phyloP scores from a whole-genome alignment of 2,888 invertebrate species.

The Xestia xanthographa region DNA sequence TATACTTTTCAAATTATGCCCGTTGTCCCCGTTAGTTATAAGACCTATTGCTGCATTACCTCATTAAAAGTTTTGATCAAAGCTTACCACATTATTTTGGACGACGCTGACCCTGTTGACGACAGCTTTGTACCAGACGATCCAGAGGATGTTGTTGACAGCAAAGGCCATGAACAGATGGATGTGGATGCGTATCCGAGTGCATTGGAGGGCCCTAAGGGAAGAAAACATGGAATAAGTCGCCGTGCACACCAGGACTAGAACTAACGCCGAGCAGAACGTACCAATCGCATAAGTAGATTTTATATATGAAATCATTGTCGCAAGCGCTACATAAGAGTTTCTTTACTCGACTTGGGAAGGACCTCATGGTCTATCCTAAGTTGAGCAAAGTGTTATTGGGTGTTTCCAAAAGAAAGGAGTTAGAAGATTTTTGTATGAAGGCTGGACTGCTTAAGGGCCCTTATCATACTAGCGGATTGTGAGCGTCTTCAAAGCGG shows the following conservation, averaged over 20 bases:
- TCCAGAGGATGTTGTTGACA: conserved; percentile 94
- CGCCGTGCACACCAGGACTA: conserved; percentile 3
- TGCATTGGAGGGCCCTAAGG: conserved; percentile 92
- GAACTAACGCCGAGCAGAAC: background rate
- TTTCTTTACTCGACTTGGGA: background rate
- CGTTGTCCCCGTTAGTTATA: no score
- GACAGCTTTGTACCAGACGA: conserved; percentile 93
- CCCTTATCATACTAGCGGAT: no score
- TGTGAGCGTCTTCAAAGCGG: no score
- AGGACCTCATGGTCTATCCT: background rate
- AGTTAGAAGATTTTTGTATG: background rate
- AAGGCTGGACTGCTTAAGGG: background rate
- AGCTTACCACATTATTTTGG: conserved; percentile 90
- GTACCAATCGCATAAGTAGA: conserved; percentile 15
- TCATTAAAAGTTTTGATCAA: background rate
- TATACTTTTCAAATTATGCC: no score
- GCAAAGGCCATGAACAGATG: conserved; percentile 94
- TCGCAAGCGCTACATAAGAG: background rate
- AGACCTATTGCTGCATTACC: no score
- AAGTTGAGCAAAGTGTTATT: background rate
- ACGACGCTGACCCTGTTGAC: conserved; percentile 90
- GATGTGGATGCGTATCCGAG: conserved; percentile 94
- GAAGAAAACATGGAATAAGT: conserved; percentile 28
- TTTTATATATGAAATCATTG: background rate
- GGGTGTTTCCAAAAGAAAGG: background rate